These are phyloP conservation scores for Heterochromis multidens DNA, from an alignment of 2,113 vertebrate genomes.

Conservation along the genomic window DNA sequence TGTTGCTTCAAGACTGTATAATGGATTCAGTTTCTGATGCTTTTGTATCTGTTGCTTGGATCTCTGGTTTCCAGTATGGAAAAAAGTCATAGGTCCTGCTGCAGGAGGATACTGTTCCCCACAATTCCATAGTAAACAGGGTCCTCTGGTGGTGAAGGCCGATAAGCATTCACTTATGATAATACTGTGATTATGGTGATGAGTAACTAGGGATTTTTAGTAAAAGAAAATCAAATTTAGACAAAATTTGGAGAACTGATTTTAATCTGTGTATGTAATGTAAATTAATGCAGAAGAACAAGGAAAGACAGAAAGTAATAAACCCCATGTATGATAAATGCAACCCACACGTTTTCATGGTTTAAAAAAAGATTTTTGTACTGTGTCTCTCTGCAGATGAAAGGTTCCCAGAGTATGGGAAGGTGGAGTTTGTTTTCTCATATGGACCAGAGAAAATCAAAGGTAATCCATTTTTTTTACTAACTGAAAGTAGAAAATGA, in stretches of 20 bases:
- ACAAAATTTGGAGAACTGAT: not conserved
- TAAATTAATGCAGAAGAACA: not conserved
- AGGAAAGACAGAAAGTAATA: not conserved
- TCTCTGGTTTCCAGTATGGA: not conserved
- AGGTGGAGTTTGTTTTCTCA: conserved; percentile 97
- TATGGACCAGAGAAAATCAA: conserved; percentile 94
- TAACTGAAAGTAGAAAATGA: not conserved
- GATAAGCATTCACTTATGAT: not conserved
- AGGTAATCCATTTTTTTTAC: conserved; percentile 72
- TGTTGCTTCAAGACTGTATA: not conserved
- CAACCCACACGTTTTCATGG: not conserved
- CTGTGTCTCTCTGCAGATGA: conserved; percentile 53
- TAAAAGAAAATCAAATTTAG: not conserved
- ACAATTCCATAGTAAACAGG: not conserved
- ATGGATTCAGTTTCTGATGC: not conserved
- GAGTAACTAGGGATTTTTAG: not conserved
- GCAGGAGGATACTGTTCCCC: not conserved
- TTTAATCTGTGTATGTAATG: not conserved
- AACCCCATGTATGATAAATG: not conserved
- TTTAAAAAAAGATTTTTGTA: not conserved
- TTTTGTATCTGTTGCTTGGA: not conserved
- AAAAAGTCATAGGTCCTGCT: not conserved
- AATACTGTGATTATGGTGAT: not conserved
- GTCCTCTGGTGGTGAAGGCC: conserved; percentile 47
- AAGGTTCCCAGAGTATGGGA: conserved; percentile 92